A percentile compares a stretch with the other conserved stretches of the same genome.
phyloP scores from a whole-genome alignment of 1,140 invertebrate genomes.

The Hirudo medicinalis region DNA sequence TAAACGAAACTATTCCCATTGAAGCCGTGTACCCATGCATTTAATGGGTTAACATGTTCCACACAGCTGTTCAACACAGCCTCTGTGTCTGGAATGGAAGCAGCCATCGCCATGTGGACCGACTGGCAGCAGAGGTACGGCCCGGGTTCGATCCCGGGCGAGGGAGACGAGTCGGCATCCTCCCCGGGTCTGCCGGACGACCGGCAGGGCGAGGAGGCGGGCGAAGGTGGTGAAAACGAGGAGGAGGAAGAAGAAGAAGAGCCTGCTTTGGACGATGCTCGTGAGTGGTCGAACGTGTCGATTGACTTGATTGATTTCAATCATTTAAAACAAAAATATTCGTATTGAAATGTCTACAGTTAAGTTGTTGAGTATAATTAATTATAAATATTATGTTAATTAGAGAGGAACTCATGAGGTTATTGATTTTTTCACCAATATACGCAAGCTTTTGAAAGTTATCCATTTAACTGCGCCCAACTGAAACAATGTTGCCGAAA shows the following conservation, averaged over 20 bases:
- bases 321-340: too few relatives aligned
- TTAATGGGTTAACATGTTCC: neutral
- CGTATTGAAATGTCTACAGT: too few relatives aligned
- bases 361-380: too few relatives aligned
- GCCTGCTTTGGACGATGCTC: neutral
- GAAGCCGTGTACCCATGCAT: neutral
- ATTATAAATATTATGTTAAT: too few relatives aligned
- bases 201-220: neutral
- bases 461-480: too few relatives aligned
- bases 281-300: neutral
- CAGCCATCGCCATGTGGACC: neutral
- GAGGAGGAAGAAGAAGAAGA: neutral
- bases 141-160: neutral
- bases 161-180: neutral
- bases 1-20: neutral
- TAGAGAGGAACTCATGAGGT: too few relatives aligned
- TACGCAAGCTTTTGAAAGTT: too few relatives aligned
- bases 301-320: neutral
- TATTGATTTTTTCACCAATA: too few relatives aligned
- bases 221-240: neutral
- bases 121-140: neutral
- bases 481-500: too few relatives aligned
- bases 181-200: too few relatives aligned
- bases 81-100: neutral
- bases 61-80: conserved; percentile 11